Evolutionary conservation across 2,113 vertebrate species (phyloP).

Genomic region (Elaphurus davidianus): DNA sequence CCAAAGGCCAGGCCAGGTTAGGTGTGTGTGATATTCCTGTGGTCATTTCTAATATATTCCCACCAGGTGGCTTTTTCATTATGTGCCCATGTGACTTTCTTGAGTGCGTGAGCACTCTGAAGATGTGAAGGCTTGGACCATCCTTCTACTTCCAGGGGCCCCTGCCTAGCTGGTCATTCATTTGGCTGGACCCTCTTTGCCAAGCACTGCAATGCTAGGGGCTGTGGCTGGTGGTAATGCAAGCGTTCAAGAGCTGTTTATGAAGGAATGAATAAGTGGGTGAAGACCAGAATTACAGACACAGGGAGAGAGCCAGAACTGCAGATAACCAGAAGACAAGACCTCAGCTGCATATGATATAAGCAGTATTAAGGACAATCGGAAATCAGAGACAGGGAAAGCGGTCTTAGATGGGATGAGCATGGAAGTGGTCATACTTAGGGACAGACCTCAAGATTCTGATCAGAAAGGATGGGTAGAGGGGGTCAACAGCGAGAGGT

Average conservation of each 20-base stretch:
- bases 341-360: background rate
- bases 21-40: background rate
- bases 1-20: background rate
- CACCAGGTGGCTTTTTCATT: background rate
- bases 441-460: background rate
- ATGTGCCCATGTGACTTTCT: background rate
- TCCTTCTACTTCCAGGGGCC: background rate
- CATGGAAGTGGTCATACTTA: background rate
- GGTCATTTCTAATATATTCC: background rate
- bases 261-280: background rate
- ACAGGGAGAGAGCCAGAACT: background rate
- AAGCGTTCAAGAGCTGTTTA: background rate
- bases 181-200: background rate
- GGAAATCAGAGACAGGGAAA: background rate
- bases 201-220: rapidly evolving
- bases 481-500: rapidly evolving
- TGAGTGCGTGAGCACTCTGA: background rate
- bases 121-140: background rate
- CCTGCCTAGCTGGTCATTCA: background rate
- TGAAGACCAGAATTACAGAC: background rate
- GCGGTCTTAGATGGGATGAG: background rate
- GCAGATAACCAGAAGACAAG: background rate
- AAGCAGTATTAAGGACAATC: background rate
- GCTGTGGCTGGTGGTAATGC: background rate
- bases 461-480: background rate